Conservation (phyloP, 2,113 vertebrate genomes). For the Tachysurus vachellii region DNA sequence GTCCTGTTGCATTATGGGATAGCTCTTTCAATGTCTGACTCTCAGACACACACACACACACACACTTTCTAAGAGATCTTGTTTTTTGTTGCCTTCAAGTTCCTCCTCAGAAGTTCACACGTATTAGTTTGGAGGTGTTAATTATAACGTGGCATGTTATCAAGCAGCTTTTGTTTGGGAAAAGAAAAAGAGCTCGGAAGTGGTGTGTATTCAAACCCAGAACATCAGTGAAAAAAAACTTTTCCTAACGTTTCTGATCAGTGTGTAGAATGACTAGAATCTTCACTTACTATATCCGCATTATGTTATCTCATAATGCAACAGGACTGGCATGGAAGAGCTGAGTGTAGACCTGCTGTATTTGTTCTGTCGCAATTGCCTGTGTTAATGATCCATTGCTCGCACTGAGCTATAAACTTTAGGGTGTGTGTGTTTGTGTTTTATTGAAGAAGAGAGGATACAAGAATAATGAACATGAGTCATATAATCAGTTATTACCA, state of each 20-base stretch:
- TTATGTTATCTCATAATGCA: too few relatives aligned
- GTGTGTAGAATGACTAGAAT: too few relatives aligned
- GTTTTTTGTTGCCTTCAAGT: background rate
- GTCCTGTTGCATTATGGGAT: too few relatives aligned
- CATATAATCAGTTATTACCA: background rate
- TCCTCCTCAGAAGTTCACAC: background rate
- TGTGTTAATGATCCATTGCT: too few relatives aligned
- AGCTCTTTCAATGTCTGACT: too few relatives aligned
- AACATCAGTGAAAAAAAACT: background rate
- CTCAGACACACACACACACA: background rate
- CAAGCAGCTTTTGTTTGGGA: background rate
- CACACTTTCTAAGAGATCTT: background rate
- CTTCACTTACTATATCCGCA: too few relatives aligned
- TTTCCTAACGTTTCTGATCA: background rate
- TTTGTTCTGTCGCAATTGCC: too few relatives aligned
- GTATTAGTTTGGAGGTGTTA: background rate
- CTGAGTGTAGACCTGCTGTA: too few relatives aligned
- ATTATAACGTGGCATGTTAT: background rate
- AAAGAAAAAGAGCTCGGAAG: background rate
- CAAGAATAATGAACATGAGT: background rate
- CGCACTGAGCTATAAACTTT: too few relatives aligned
- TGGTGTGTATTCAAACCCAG: background rate
- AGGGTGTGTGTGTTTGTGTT: too few relatives aligned
- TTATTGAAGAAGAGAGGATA: too few relatives aligned
- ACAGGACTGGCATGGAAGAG: too few relatives aligned